Percentiles rank a stretch among this genome's conserved stretches.
Conservation (phyloP, 2,888 invertebrate genomes). For the Carabus problematicus region DNA sequence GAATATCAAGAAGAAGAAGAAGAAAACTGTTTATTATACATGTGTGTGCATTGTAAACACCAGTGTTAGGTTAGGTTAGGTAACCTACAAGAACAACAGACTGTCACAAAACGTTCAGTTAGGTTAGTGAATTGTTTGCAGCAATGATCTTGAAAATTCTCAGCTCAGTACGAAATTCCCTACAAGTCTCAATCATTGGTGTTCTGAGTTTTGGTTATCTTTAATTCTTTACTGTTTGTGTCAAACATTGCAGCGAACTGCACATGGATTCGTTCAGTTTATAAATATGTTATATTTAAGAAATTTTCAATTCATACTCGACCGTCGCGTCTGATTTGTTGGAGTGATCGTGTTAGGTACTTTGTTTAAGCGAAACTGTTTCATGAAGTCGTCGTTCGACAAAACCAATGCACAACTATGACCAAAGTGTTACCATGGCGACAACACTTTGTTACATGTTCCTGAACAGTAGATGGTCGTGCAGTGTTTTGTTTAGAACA, state of each 20-base stretch:
- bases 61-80: neutral
- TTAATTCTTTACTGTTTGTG: neutral
- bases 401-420: too few species aligned
- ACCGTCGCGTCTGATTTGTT: too few species aligned
- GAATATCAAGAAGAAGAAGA: constrained; percentile 12
- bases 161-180: constrained; percentile 34
- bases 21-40: constrained; percentile 14
- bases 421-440: too few species aligned
- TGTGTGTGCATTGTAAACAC: constrained; percentile 32
- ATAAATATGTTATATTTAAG: constrained; percentile 24
- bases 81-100: neutral
- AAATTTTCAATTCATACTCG: constrained; percentile 37
- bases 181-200: constrained; percentile 37
- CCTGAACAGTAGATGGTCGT: too few species aligned
- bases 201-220: constrained; percentile 28
- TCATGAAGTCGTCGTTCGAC: too few species aligned
- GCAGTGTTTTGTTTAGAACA: too few species aligned
- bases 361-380: too few species aligned
- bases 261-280: constrained; percentile 16
- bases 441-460: too few species aligned
- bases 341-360: too few species aligned
- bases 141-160: neutral
- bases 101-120: neutral
- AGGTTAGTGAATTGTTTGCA: neutral
- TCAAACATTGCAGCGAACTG: too few species aligned